Base-by-base conservation (phyloP, 2,888 invertebrate genomes). In the Diarsia brunnea region DNA sequence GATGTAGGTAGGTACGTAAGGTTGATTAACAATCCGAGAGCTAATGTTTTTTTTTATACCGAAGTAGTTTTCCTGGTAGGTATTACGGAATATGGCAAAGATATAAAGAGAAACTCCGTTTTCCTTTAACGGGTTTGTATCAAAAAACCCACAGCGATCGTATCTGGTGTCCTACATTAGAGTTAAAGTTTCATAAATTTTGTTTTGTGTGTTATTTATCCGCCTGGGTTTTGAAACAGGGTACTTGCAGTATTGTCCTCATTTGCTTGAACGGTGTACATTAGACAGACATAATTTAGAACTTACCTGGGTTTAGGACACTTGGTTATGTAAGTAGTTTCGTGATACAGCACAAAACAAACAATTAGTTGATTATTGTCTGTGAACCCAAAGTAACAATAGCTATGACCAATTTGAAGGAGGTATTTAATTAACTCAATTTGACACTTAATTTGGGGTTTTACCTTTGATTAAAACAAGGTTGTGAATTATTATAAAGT, bases 71-170 rank as follows among this genome's bases (percentile, higher is more conserved):
- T 81, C 82, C 73, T 81, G 70, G 69, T 84, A 80, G 68, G 69
- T 75, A 75, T 69, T 69, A 60, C 84, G 67, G 49, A 70, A 81
- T 64, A 73, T 60, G 45, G 53, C 19, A 68, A 64, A 83, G 38
- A 45, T 73, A 72, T 68, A 21, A 69, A 72, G 77, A 81, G 77
- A 81, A 81, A 85, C 85, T 66, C 21, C 51, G 68, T 83, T 83
- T 85, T 85, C 85, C 82, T 83, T n/a, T 77, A 83, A 83, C 82
- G 70, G 77, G 67, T 69, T 60, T 66, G 63, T 53, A 38, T 71
- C 61, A 73, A 82, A 85, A 82, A 84, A 78, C 71, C 70, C 79
- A 67, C 55, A 38, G 24, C 27, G 53, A 49, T 61, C n/a, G n/a
- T 79, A 68, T 51, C 66, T 43, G 31, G n/a, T n/a, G 74, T 63